Evolutionary conservation across 2,113 vertebrate genomes (phyloP), one percentile per base, ranked within the genome.

Genomic region (Thinocorus orbignyianus): DNA sequence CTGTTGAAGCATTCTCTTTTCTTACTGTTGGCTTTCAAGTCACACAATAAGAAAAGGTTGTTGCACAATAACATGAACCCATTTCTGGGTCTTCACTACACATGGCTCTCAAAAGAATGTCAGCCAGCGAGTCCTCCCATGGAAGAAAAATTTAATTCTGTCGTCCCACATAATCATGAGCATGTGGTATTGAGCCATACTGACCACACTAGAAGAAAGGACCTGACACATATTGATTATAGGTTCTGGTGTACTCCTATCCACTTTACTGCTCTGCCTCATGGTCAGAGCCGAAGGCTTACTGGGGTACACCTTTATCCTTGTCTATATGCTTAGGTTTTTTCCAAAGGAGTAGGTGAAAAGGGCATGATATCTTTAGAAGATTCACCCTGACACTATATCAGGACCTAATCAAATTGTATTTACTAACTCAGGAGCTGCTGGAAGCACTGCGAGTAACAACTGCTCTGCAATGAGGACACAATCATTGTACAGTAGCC

Each of bases 1-100:
- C 25, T 0, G 0, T 4, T 49, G 69, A 62, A 33, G 18, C 24
- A 54, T 11, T 42, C 20, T 66, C 42, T 66, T 28, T n/a, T 8
- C 10, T 5, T 9, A n/a, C 16, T 15, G 41, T 81, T 65, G 35
- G 15, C 13, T 81, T 70, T 90, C 70, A 52, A 52, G 16, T 24
- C 25, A 52, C 2, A 1, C 14, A 49, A 33, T 48, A 57, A 28
- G 28, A 58, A 79, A 35, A 7, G 2, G 5, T 78, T 33, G 85
- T 81, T 66, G 3, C 20, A 26, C 33, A 35, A 16, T 13, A 42
- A 10, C 10, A 17, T 42, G 44, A 66, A 52, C 4, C 3, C 10
- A 25, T 22, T 74, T 65, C 51, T 93, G 48, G 13, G 28, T 82
- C 79, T 79, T 80, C 42, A 74, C 19, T 35, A 42, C 6, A 84